phyloP scores from a whole-genome alignment of 2,797 vertebrate species.

The Nannoperca australis region DNA sequence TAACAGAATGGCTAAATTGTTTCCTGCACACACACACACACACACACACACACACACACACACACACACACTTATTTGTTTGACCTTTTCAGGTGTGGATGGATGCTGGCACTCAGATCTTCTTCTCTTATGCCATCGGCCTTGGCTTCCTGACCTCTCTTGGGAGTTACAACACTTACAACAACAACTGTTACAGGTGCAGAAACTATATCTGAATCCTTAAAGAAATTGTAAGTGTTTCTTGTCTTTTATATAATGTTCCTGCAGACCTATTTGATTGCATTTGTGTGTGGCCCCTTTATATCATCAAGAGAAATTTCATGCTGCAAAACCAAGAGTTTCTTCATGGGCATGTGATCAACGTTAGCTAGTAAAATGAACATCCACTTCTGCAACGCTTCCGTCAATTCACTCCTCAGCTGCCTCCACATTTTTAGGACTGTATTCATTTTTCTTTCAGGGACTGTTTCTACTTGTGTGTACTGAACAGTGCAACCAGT shows the following conservation, averaged over 20 bases:
- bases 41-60: neutral
- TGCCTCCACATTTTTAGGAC: neutral
- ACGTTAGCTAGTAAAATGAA: neutral
- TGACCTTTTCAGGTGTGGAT: constrained; percentile 89
- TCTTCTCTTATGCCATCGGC: constrained; percentile 92
- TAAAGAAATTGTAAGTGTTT: neutral
- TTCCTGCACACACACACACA: neutral
- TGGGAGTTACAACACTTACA: constrained; percentile 93
- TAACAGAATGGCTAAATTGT: neutral
- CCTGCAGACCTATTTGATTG: neutral
- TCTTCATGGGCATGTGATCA: neutral
- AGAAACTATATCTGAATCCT: neutral
- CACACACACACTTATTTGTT: neutral
- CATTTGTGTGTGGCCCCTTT: neutral
- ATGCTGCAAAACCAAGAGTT: too few relatives aligned
- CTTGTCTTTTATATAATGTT: neutral
- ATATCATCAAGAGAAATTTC: neutral
- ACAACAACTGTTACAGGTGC: constrained; percentile 94
- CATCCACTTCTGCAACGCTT: neutral
- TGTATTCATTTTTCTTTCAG: constrained; percentile 69
- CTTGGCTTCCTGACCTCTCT: constrained; percentile 94
- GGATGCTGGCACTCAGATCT: constrained; percentile 94
- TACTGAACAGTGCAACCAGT: constrained; percentile 93
- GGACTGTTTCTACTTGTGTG: constrained; percentile 91
- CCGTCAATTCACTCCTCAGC: neutral